Conservation (phyloP, 2,797 vertebrate genomes). For the Acanthis flammea region DNA sequence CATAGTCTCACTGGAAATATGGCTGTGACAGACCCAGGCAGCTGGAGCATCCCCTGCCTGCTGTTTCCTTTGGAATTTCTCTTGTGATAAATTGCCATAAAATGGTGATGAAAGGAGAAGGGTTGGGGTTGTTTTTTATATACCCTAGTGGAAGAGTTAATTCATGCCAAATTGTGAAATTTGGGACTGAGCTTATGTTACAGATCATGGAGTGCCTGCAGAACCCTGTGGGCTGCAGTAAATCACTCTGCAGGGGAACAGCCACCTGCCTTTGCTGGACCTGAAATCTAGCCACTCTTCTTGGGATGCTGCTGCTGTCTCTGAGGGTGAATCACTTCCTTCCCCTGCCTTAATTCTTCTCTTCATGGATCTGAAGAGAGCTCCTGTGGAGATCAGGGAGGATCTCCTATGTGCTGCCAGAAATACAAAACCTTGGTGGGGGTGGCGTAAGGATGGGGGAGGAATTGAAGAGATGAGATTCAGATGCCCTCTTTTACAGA, state of each 20-base stretch:
- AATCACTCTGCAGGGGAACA: background rate
- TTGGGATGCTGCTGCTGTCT: background rate
- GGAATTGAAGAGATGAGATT: background rate
- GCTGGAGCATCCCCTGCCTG: background rate
- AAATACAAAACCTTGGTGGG: background rate
- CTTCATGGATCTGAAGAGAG: background rate
- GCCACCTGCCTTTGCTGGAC: background rate
- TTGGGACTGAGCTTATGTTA: background rate
- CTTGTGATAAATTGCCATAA: background rate
- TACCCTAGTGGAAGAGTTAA: background rate
- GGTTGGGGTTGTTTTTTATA: background rate
- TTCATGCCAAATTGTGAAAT: background rate
- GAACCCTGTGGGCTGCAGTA: background rate
- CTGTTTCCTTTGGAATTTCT: background rate
- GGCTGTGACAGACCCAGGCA: background rate
- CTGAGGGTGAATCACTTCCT: background rate
- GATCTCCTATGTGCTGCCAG: background rate
- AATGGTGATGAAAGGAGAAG: background rate
- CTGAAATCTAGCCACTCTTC: background rate
- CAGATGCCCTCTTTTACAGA: background rate
- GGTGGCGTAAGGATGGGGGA: fast-evolving
- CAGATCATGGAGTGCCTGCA: background rate
- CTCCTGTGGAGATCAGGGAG: background rate
- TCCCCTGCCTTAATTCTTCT: background rate
- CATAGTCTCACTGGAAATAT: background rate